These are phyloP conservation scores for Phoenoteleia sp. DNA, from an alignment of 2,888 invertebrate species.

Conservation along the genomic window DNA sequence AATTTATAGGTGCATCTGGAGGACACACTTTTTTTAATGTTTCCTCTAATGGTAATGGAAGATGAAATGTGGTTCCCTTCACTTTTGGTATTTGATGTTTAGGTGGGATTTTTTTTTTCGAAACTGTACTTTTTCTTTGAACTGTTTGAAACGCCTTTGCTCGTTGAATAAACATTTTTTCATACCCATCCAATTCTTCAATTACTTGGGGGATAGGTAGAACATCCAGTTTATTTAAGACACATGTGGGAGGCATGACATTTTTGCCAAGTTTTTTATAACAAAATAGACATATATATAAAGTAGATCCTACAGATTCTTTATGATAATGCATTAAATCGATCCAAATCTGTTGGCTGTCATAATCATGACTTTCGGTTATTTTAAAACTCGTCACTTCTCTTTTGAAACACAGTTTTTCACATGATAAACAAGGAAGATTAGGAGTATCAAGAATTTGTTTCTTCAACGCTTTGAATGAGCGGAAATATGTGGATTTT, in stretches of 20 bases:
- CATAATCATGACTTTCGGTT: too few relatives aligned
- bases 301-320: neutral
- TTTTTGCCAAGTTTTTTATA: constrained; percentile 67
- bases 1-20: constrained; percentile 75
- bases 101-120: constrained; percentile 77
- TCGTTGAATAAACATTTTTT: too few relatives aligned
- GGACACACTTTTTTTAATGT: constrained; percentile 79
- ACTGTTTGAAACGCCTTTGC: too few relatives aligned
- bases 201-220: constrained; percentile 66
- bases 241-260: constrained; percentile 75
- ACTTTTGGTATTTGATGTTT: constrained; percentile 73
- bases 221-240: constrained; percentile 75
- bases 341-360: too few relatives aligned
- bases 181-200: constrained; percentile 75
- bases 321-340: constrained; percentile 40
- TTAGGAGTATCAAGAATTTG: too few relatives aligned
- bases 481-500: too few relatives aligned
- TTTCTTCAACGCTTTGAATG: too few relatives aligned
- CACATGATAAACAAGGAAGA: too few relatives aligned
- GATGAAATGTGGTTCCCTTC: constrained; percentile 79
- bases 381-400: too few relatives aligned
- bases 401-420: too few relatives aligned
- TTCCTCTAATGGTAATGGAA: constrained; percentile 79
- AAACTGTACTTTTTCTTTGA: constrained; percentile 81
- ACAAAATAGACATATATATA: constrained; percentile 64